Base-by-base conservation (phyloP, 2,888 invertebrate species). In the Heliconius hortense region DNA sequence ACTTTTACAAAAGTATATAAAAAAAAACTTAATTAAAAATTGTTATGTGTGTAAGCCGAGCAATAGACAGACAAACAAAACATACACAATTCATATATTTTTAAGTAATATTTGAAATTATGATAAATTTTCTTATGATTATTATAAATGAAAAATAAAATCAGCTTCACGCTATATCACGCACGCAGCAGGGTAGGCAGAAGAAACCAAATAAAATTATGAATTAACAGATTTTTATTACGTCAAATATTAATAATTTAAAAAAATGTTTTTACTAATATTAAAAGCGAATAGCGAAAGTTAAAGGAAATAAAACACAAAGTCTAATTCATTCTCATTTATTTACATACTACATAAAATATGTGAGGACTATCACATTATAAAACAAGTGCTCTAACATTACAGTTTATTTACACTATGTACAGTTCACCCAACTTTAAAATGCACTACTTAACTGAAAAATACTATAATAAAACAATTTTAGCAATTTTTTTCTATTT, bases 291-390 rank as follows among this genome's bases (percentile, higher is more conserved):
- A 15, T 13, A 11, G 15, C n/a, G 18, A 56, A 13, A 21, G 21
- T 26, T 21, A 24, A 59, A 35, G 24, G 24, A 66, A 78, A 76
- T 73, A 83, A 83, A 88, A 86, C 83, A 68, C 75, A 59, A 77
- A 66, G 71, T 88, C 85, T 89, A 90, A 87, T 89, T 90, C 89
- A 90, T 91, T 90, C 87, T 91, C 89, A 87, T 94, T 93, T 93
- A 93, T 94, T 93, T 93, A 93, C 93, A 92, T 83, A 87, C 89
- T 91, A 91, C 89, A 87, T 71, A 71, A 71, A 71, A 90, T 89
- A 90, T 89, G 92, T 89, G 84, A 84, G 84, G 79, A 83, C 89
- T 87, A 89, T 90, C 93, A 93, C 94, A 94, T 93, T 89, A 89
- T 89, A 90, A 92, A 93, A 93, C 92, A 90, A 88, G 88, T 89